A percentile compares a stretch with the other conserved stretches of the same genome.
Conservation (phyloP, 1,140 invertebrate genomes). For the Melanaphis sacchari region DNA sequence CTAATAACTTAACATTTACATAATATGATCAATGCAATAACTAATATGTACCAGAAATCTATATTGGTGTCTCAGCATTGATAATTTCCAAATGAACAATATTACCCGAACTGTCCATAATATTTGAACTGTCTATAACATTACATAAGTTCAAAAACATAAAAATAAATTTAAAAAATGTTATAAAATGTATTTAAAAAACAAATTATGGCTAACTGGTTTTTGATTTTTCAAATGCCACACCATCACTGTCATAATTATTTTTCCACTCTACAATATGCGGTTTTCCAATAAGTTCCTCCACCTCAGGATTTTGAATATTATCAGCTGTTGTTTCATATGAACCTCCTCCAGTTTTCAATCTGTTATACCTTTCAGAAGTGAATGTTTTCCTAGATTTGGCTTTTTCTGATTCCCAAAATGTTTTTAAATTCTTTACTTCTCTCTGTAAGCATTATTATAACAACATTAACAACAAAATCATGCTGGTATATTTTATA, state of each 20-base stretch:
- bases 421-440: neutral
- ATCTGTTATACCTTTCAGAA: neutral
- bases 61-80: no score
- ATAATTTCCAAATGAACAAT: no score
- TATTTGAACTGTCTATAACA: no score
- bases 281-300: neutral
- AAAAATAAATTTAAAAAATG: neutral
- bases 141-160: neutral
- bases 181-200: neutral
- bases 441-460: neutral
- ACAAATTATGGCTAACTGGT: neutral
- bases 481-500: no score
- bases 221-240: neutral
- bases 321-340: neutral
- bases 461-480: neutral
- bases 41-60: neutral
- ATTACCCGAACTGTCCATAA: no score
- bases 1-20: no score
- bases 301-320: neutral
- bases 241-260: neutral
- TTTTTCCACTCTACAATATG: neutral
- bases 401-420: constrained; percentile 1
- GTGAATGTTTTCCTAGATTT: neutral
- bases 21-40: neutral
- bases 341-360: neutral